phyloP scores from a whole-genome alignment of 2,888 invertebrate species.

The Drosophila eohydei region DNA sequence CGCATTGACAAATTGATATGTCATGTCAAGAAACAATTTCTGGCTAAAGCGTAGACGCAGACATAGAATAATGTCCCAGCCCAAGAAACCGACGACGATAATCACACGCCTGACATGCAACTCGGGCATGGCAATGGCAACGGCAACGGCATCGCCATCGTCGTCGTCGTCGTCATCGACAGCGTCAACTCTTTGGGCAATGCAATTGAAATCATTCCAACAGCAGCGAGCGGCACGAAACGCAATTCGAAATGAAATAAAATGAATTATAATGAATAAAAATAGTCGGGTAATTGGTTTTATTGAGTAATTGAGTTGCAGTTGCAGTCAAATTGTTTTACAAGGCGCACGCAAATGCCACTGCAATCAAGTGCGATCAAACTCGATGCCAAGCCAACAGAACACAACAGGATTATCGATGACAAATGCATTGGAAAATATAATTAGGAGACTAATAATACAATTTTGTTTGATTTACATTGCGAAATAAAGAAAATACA shows the following conservation, averaged over 20 bases:
- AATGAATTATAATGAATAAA: conserved; percentile 81
- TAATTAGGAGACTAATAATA: not conserved
- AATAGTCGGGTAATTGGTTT: conserved; percentile 81
- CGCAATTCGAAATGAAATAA: conserved; percentile 80
- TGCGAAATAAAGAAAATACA: not conserved
- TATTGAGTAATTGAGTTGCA: conserved; percentile 80
- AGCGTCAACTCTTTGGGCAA: conserved; percentile 36
- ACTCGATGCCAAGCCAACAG: not conserved
- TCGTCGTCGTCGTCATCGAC: conserved; percentile 13
- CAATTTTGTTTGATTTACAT: not conserved
- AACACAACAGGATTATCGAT: not conserved
- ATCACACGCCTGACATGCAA: conserved; percentile 78
- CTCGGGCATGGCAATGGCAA: conserved; percentile 9
- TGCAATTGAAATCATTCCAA: conserved; percentile 79
- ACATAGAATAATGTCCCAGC: conserved; percentile 31
- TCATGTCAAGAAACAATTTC: conserved; percentile 85
- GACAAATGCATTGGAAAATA: not conserved
- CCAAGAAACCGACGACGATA: conserved; percentile 51
- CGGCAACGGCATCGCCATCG: not conserved
- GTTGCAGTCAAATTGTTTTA: conserved; percentile 79
- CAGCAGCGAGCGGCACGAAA: conserved; percentile 76
- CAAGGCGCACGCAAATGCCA: conserved; percentile 63
- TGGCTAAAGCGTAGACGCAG: conserved; percentile 66
- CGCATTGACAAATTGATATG: conserved; percentile 83
- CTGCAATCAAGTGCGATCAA: conserved; percentile 1